Evolutionary conservation across 2,797 vertebrate genomes (phyloP).

Genomic region (Carduelis carduelis): DNA sequence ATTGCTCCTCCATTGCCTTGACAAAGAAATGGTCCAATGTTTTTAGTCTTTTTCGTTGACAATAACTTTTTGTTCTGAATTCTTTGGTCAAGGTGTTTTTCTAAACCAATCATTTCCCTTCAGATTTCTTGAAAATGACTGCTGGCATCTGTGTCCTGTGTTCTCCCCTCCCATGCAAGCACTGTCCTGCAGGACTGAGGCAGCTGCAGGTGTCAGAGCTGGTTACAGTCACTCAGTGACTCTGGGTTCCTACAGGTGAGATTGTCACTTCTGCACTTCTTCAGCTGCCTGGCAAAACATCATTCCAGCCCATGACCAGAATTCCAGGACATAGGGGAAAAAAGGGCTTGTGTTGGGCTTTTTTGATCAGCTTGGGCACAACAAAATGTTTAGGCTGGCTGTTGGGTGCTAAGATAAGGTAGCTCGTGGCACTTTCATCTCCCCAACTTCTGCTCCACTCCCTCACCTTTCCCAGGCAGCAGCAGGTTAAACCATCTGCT

Average conservation of each 20-base stretch:
- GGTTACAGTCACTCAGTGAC: accelerated
- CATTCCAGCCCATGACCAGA: accelerated
- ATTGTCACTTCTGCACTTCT: neutral
- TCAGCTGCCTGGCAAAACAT: neutral
- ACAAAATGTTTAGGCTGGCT: neutral
- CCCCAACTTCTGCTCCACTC: neutral
- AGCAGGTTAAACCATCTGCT: neutral
- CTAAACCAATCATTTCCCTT: neutral
- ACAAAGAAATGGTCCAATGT: neutral
- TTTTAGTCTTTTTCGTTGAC: neutral
- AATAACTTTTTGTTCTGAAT: neutral
- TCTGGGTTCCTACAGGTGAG: neutral
- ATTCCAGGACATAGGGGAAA: accelerated
- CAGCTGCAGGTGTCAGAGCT: neutral
- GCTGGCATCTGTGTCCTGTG: neutral
- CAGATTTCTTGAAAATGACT: accelerated
- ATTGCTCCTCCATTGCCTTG: neutral
- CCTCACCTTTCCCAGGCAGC: neutral
- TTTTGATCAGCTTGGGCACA: neutral
- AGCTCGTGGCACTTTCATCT: neutral
- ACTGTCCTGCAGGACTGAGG: neutral
- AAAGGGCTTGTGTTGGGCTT: neutral
- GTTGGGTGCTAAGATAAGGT: neutral
- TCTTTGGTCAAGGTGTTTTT: neutral
- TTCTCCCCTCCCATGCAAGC: accelerated